phyloP scores from a whole-genome alignment of 2,113 vertebrate genomes.

The Salminus brasiliensis region DNA sequence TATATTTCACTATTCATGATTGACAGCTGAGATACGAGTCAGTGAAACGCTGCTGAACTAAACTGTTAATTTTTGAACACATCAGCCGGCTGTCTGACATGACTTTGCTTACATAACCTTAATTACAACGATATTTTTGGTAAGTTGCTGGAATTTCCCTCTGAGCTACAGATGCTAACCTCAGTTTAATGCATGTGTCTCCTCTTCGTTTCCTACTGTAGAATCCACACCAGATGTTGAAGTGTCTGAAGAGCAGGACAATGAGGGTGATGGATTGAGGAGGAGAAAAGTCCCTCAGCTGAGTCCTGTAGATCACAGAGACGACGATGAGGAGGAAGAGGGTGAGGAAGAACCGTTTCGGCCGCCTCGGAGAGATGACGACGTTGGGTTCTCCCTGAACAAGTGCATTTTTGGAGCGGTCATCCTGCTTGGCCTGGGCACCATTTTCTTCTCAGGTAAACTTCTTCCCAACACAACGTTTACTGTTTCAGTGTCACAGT shows the following conservation, averaged over 20 bases:
- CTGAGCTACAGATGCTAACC: too few species aligned
- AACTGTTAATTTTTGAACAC: too few species aligned
- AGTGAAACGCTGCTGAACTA: too few species aligned
- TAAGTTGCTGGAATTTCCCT: too few species aligned
- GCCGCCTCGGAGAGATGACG: conserved; percentile 61
- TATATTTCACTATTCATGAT: too few species aligned
- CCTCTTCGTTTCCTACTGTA: not conserved
- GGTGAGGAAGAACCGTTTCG: conserved; percentile 60
- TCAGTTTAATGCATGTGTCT: too few species aligned
- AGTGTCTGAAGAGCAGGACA: conserved; percentile 42
- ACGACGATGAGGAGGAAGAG: conserved; percentile 63
- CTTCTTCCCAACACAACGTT: not conserved
- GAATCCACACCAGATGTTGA: conserved; percentile 12
- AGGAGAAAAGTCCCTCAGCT: conserved; percentile 66
- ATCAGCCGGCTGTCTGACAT: too few species aligned
- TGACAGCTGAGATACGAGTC: too few species aligned
- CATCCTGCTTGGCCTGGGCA: conserved; percentile 78
- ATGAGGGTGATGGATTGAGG: conserved; percentile 60
- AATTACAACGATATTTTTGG: too few species aligned
- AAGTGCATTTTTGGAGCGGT: conserved; percentile 84
- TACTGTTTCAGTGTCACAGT: not conserved
- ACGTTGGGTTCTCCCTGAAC: conserved; percentile 74
- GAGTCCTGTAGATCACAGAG: conserved; percentile 65
- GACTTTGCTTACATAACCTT: too few species aligned
- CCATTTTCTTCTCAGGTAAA: conserved; percentile 79